A percentile compares a stretch with the other conserved stretches of the same genome.
Evolutionary conservation across 1,140 invertebrate species (phyloP).

Genomic region (Battus philenor): DNA sequence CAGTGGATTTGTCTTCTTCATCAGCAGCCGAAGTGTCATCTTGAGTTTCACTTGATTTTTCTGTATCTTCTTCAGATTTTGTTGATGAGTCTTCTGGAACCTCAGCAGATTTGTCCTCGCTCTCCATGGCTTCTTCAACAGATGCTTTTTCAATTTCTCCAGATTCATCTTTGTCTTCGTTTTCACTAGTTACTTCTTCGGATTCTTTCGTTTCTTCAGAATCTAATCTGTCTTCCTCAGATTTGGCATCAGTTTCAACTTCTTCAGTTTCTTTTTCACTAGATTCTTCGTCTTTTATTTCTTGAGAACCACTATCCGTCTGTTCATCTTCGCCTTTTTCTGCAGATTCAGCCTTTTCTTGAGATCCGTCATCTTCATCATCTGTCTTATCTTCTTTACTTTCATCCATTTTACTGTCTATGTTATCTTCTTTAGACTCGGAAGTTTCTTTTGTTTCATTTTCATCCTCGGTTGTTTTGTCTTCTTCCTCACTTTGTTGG

Average conservation of each 20-base stretch:
- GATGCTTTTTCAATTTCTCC: constrained; percentile 21
- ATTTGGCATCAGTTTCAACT: constrained; percentile 38
- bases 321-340: constrained; percentile 37
- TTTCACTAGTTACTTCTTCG: constrained; percentile 26
- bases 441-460: constrained; percentile 32
- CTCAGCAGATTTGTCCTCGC: constrained; percentile 22
- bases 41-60: constrained; percentile 23
- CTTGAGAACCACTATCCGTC: constrained; percentile 43
- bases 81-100: constrained; percentile 4
- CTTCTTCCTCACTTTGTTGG: constrained; percentile 29
- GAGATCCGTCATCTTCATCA: constrained; percentile 56
- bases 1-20: constrained; percentile 22
- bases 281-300: constrained; percentile 51
- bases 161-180: constrained; percentile 24
- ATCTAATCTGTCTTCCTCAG: constrained; percentile 31
- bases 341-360: constrained; percentile 63
- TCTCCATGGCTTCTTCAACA: constrained; percentile 19
- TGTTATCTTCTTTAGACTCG: constrained; percentile 34
- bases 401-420: constrained; percentile 42
- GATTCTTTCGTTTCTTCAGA: constrained; percentile 23
- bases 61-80: constrained; percentile 26
- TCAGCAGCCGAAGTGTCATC: constrained; percentile 21
- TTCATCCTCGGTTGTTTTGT: constrained; percentile 24
- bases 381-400: constrained; percentile 47
- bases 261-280: constrained; percentile 47